Conservation (phyloP, 2,888 invertebrate genomes). For the Liodrosophila aerea region DNA sequence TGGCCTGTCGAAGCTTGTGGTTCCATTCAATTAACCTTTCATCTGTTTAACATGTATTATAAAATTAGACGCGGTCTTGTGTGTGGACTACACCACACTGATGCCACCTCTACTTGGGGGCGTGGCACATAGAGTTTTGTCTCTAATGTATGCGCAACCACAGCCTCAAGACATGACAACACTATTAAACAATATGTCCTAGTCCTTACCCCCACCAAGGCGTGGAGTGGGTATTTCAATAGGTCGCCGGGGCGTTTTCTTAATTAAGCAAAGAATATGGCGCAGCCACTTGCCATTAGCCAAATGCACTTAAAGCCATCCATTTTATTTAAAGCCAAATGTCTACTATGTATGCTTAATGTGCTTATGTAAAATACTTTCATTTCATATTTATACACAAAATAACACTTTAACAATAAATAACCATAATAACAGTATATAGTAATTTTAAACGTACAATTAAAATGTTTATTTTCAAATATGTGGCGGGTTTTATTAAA, state of each 20-base stretch:
- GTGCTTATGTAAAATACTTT: too few relatives aligned
- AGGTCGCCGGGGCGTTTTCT: slow-evolving; percentile 40
- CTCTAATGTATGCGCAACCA: slow-evolving; percentile 72
- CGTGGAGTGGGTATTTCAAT: slow-evolving; percentile 8
- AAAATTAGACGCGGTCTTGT: slow-evolving; percentile 72
- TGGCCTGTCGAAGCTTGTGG: slow-evolving; percentile 73
- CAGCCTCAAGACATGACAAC: slow-evolving; percentile 75
- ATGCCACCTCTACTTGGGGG: slow-evolving; percentile 20
- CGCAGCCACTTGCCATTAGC: slow-evolving; percentile 5
- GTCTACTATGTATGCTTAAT: too few relatives aligned
- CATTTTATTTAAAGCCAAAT: slow-evolving; percentile 8
- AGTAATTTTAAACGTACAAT: too few relatives aligned
- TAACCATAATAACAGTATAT: too few relatives aligned
- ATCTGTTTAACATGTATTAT: slow-evolving; percentile 77
- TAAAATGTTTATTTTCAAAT: too few relatives aligned
- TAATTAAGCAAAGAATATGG: slow-evolving; percentile 46
- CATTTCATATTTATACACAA: too few relatives aligned
- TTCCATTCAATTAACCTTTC: slow-evolving; percentile 76
- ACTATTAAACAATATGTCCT: slow-evolving; percentile 72
- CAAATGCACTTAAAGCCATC: slow-evolving; percentile 15
- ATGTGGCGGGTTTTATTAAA: too few relatives aligned
- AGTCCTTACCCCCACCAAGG: too few relatives aligned
- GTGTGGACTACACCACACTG: slow-evolving; percentile 58
- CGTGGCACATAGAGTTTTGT: slow-evolving; percentile 28
- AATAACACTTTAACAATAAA: too few relatives aligned